Evolutionary conservation across 2,113 vertebrate species (phyloP).

Genomic region (Vanacampus margaritifer): DNA sequence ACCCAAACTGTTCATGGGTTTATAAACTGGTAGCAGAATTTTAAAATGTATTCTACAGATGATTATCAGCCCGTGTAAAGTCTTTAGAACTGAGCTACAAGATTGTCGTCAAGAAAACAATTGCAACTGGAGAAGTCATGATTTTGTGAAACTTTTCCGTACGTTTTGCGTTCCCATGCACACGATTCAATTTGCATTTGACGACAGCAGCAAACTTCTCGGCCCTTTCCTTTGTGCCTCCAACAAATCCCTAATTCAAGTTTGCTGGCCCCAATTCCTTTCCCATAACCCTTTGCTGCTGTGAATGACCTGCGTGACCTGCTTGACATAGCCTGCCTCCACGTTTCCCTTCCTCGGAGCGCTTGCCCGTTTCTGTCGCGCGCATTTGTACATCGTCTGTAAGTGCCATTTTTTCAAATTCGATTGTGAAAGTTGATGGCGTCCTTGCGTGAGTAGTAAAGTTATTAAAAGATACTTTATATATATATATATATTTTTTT

Average conservation of each 20-base stretch:
- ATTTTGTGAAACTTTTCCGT: neutral
- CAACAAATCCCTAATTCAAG: constrained; percentile 26
- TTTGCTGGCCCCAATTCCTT: constrained; percentile 51
- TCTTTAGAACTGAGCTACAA: too few relatives aligned
- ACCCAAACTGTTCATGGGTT: too few relatives aligned
- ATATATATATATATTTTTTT: neutral
- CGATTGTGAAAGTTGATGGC: constrained; percentile 28
- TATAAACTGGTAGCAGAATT: too few relatives aligned
- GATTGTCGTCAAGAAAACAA: too few relatives aligned
- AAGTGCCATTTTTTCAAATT: constrained; percentile 20
- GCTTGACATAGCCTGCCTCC: constrained; percentile 7
- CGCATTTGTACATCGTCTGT: constrained; percentile 24
- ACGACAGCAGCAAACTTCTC: constrained; percentile 3
- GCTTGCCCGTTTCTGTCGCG: constrained; percentile 22
- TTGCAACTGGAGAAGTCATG: neutral
- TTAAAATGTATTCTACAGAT: too few relatives aligned
- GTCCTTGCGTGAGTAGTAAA: neutral
- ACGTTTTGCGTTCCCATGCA: constrained; percentile 14
- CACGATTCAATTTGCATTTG: constrained; percentile 17
- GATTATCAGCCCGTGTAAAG: too few relatives aligned
- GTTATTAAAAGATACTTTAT: constrained; percentile 16
- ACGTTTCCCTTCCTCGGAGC: constrained; percentile 17
- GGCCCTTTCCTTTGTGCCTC: constrained; percentile 14
- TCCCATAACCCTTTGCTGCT: constrained; percentile 61
- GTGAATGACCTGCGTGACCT: constrained; percentile 38